These are phyloP conservation scores for Hypanus sabinus DNA, from an alignment of 2,113 vertebrate species.

Conservation along the genomic window DNA sequence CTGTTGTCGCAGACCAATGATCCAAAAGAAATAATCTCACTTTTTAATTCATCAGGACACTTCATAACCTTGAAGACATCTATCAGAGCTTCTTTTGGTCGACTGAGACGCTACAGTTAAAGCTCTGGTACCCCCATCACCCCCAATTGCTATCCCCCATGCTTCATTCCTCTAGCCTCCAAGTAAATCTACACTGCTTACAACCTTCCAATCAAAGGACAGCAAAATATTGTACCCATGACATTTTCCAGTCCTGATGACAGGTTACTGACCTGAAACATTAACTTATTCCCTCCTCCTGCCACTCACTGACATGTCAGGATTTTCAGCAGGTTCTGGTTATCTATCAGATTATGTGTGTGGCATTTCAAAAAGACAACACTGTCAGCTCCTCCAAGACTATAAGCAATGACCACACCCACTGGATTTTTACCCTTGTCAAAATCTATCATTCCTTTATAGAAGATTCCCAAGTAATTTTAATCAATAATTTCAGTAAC, in stretches of 20 bases:
- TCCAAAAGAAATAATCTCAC: not conserved
- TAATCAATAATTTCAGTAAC: not conserved
- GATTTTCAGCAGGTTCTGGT: too few species aligned
- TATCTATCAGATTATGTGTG: too few species aligned
- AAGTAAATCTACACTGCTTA: not conserved
- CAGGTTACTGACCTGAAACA: not conserved
- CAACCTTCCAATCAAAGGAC: not conserved
- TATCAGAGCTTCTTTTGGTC: not conserved
- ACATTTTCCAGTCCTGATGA: too few species aligned
- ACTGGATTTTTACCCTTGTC: not conserved
- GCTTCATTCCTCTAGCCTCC: not conserved
- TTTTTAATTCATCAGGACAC: not conserved
- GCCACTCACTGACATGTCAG: too few species aligned
- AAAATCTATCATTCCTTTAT: not conserved
- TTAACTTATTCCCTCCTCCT: too few species aligned
- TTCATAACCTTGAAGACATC: not conserved
- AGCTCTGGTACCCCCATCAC: not conserved
- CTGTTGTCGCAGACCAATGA: not conserved
- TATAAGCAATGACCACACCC: not conserved
- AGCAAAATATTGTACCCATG: not conserved
- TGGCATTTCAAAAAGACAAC: too few species aligned
- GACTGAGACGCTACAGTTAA: not conserved
- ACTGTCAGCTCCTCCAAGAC: too few species aligned
- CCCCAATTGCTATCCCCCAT: not conserved
- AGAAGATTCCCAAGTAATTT: not conserved